Conservation (phyloP, 2,888 invertebrate genomes). For the Tanypteryx hageni region DNA sequence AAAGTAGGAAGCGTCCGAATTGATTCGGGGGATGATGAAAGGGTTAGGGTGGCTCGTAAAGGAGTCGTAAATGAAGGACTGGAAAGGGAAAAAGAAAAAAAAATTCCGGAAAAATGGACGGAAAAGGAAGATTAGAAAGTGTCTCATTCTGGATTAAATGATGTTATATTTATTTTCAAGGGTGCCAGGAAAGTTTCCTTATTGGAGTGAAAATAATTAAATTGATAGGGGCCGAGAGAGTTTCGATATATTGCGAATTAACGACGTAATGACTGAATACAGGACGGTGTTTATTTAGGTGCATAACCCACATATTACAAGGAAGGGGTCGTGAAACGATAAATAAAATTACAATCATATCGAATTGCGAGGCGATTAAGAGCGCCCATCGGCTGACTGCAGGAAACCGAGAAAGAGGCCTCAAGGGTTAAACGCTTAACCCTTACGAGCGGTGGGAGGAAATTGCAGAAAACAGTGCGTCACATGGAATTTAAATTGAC, state of each 20-base stretch:
- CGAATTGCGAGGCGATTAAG: neutral
- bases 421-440: neutral
- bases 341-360: neutral
- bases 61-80: too few relatives aligned
- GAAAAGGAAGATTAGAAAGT: neutral
- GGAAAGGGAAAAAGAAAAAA: neutral
- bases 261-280: neutral
- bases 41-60: neutral
- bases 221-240: neutral
- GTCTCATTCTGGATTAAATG: neutral
- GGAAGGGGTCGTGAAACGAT: neutral
- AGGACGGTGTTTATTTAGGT: neutral
- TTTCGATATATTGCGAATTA: neutral
- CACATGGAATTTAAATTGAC: neutral
- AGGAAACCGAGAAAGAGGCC: neutral
- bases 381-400: neutral
- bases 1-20: neutral
- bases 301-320: neutral
- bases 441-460: neutral
- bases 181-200: neutral
- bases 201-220: neutral
- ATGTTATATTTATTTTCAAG: neutral
- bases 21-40: constrained; percentile 24
- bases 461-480: neutral
- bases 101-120: neutral